phyloP scores from a whole-genome alignment of 2,113 vertebrate species.

The Dasyornis broadbenti region DNA sequence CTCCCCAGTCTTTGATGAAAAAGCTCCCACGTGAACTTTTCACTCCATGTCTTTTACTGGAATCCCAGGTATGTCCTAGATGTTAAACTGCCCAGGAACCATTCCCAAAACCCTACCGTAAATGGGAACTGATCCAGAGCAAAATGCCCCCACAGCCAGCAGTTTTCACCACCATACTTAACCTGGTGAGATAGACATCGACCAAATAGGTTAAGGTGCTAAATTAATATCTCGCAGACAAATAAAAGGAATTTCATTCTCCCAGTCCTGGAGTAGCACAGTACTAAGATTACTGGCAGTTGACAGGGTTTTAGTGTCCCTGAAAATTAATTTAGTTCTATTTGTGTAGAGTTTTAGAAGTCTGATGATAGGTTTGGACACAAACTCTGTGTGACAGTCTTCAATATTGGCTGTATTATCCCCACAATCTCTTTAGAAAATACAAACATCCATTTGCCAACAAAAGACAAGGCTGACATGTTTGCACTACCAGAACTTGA shows the following conservation, averaged over 20 bases:
- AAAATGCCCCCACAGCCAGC: not conserved
- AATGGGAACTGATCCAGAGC: not conserved
- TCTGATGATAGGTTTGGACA: not conserved
- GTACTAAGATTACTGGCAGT: not conserved
- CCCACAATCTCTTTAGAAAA: not conserved
- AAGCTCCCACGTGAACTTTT: not conserved
- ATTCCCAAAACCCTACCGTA: not conserved
- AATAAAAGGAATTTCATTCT: not conserved
- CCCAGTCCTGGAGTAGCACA: not conserved
- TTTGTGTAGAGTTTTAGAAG: not conserved
- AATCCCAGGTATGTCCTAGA: not conserved
- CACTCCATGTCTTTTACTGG: not conserved
- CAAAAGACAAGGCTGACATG: not conserved
- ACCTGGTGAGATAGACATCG: not conserved
- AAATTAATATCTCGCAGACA: not conserved
- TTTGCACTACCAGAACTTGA: not conserved
- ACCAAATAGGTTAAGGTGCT: not conserved
- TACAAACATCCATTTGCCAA: not conserved
- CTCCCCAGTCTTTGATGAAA: not conserved
- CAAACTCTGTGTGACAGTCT: not conserved
- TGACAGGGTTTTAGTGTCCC: not conserved
- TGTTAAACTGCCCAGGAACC: not conserved
- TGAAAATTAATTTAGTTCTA: not conserved
- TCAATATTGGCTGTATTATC: not conserved
- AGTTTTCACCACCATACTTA: not conserved